Evolutionary conservation across 2,888 invertebrate species (phyloP), one percentile per base, ranked within the genome.

Genomic region (Chirona hameri): DNA sequence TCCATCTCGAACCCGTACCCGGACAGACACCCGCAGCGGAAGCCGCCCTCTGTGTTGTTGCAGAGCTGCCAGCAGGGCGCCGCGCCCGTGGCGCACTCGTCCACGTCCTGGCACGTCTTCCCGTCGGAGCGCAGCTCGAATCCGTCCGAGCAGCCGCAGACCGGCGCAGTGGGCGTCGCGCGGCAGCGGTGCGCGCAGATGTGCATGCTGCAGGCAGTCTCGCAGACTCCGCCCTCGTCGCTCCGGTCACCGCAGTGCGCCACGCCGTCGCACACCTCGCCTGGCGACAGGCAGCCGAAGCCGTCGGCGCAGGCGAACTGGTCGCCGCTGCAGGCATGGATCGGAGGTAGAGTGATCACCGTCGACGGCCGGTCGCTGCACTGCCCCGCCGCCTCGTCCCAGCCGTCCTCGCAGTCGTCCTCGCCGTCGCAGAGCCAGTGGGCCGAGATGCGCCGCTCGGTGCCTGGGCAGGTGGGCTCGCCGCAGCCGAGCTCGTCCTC

Each of bases 391-490:
- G 29, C 29, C 52, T 82, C 80, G 85, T 87, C 87, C 46, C 86
- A 85, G 21, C 85, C 84, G 85, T 87, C 86, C n/a, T 82, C 81
- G 82, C 87, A 87, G 76, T 52, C 79, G n/a, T 21, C 18, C 52
- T 82, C 65, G 39, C 72, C 76, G 52, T 69, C 57, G 55, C 79
- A 79, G 9, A 55, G n/a, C 52, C 52, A 76, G 57, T 15, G 21
- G 31, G 72, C 39, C 24, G 10, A n/a, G 52, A 76, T 57, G 27
- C 46, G 55, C 76, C 18, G 52, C 14, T 48, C 10, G n/a, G 76
- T 69, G 76, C 69, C 82, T 7, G n/a, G 69, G 5, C 31, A 52
- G 18, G 24, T 24, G 27, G 15, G n/a, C 18, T 15, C 39, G 55
- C 72, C 31, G 81, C 76, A 76, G 76, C 24, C 27, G 29, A n/a